A percentile compares a stretch with the other conserved stretches of the same genome.
Conservation (phyloP, 2,113 vertebrate species). For the Elephas maximus region DNA sequence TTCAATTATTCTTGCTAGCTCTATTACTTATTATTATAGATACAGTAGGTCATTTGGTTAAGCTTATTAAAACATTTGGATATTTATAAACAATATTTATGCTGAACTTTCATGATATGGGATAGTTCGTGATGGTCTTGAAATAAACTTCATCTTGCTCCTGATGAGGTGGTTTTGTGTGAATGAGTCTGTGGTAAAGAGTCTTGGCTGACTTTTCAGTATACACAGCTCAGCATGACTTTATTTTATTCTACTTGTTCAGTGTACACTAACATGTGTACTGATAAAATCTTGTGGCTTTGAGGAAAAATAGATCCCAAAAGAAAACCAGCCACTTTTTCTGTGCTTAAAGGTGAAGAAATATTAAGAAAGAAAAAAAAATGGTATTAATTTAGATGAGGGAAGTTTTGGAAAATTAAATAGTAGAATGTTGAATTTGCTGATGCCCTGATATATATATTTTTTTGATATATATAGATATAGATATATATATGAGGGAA, state of each 20-base stretch:
- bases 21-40: neutral
- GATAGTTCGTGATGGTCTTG: neutral
- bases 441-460: neutral
- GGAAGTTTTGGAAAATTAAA: neutral
- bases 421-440: neutral
- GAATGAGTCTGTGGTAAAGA: too few species aligned
- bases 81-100: neutral
- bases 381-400: neutral
- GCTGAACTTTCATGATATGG: neutral
- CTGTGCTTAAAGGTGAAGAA: constrained; percentile 25
- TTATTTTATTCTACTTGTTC: neutral
- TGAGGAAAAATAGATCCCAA: neutral
- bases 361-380: neutral
- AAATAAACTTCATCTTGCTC: neutral
- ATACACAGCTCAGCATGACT: neutral
- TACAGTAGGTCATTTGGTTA: neutral
- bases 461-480: neutral
- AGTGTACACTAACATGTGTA: neutral
- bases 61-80: neutral
- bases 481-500: neutral
- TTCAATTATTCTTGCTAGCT: neutral
- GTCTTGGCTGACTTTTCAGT: neutral
- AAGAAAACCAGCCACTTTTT: neutral
- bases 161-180: neutral
- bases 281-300: neutral